Base-by-base conservation (phyloP, 2,888 invertebrate genomes). In the Cotesia congregata region DNA sequence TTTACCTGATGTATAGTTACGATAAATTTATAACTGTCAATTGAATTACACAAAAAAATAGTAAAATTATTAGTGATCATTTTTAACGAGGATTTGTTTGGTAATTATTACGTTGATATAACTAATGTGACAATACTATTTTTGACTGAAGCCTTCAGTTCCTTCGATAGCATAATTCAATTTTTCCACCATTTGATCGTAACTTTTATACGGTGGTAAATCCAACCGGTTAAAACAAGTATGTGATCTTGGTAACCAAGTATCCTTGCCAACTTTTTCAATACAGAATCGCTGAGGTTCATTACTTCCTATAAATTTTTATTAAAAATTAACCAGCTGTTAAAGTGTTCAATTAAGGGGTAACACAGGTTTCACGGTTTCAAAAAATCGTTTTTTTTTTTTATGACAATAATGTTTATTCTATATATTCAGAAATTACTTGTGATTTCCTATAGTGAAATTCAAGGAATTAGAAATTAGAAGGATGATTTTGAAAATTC, bases 251-350 rank as follows among this genome's bases (percentile, higher is more conserved):
- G 99, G 99, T 85, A 99, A 91, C 99, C 99, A 99, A 5, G 98
- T 98, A 86, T 99, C 99, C 90, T 99, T 99, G 74, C 99, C 99
- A 74, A 99, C 99, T 91, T 98, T 98, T 89, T 99, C 99, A 86
- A 99, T 98, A 91, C 99, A 99, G 91, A 99, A 99, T 83, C 98
- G 92, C 90, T 99, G 99, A 0, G 99, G 98, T 5, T 99, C 99
- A 88, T 99, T 99, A 80, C 98, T 98, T 73, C 92, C 92, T 92
- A 12, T 12, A 65, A 30, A 12, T 7, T 20, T 20, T 30, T 12
- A 50, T 50, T 50, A 50, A 9, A 12, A 50, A 73, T n/a, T 64
- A 62, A 20, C 20, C 15, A n/a, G 20, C 30, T 15, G 5, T 59
- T 39, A 41, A 69, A 30, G 30, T 3, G 30, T 30, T 30, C 30